Base-by-base conservation (phyloP, 2,113 vertebrate genomes). In the Fukomys damarensis region DNA sequence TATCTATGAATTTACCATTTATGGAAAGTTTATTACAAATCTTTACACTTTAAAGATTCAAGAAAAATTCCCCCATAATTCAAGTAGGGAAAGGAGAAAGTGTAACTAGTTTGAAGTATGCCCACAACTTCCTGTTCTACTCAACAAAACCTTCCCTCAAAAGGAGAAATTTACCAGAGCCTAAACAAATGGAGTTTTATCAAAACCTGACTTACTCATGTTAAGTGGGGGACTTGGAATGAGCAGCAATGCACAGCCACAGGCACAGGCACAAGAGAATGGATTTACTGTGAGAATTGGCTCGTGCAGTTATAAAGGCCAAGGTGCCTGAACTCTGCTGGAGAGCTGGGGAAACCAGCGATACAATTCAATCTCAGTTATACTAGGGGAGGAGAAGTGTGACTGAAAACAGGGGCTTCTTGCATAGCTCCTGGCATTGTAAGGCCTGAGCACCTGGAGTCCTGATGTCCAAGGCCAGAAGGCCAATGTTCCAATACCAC, bases 1-100 rank as follows among this genome's bases (percentile, higher is more conserved):
- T 91, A 86, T 81, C n/a, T 65, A 83, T 43, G 83, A 89, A 26
- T 41, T 80, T 91, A 76, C 68, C 81, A 89, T 24, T 59, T 77
- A 35, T 68, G 30, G 17, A 79, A 70, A 86, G 2, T 58, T 63
- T 95, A 92, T 59, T 59, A 16, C 14, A 91, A 63, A 79, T 83
- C 24, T 52, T 96, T 65, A 30, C 0, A 79, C 13, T 19, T 54
- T 26, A 82, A 91, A 24, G 4, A 93, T 43, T 41, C 65, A 17
- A 72, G 35, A 65, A 85, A 81, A 93, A 58, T 30, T 11, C 38
- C 9, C 9, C 46, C n/a, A 32, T 72, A 72, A 70, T 80, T 81
- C 12, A 12, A 41, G 17, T 2, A 74, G 7, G 61, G 1, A 24
- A 52, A 80, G 9, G 56, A 20, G 38, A 28, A 95, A 52, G 16